Evolutionary conservation across 2,113 vertebrate species (phyloP), one percentile per base, ranked within the genome.

Genomic region (Fulica atra): DNA sequence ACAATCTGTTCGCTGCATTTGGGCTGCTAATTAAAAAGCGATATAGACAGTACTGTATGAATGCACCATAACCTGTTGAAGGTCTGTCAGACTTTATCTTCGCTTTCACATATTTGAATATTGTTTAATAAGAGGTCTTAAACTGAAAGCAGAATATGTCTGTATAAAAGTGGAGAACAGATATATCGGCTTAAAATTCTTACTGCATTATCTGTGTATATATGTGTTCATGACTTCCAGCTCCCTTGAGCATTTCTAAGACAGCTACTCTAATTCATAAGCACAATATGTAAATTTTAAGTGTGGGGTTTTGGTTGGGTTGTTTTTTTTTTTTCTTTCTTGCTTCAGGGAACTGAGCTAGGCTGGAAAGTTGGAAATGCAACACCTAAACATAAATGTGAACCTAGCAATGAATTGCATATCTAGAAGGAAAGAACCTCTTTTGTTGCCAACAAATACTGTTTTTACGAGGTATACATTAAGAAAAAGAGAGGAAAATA

Each of bases 11-110:
- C 96, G 36, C 83, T 97, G 95, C 94, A 93, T 97, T 98, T 97
- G 96, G 94, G 81, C 97, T 97, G 95, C 89, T 98, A 98, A 98
- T 97, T 98, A 98, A 97, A 97, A 98, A 97, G 94, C 84, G 93
- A 96, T 95, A 88, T 83, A 93, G 79, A 71, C 97, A 97, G 92
- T 88, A 81, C 87, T 93, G 86, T 81, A 97, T 94, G 95, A 98
- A 96, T 90, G 95, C 94, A 97, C 90, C 71, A 89, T 96, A 97
- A 98, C 97, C 97, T 98, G 97, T 96, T 97, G 97, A 97, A 98
- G 96, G 95, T 97, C 95, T 98, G 97, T 97, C 97, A 98, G 95
- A 95, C 95, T 98, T 95, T 96, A 92, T 97, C 96, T 98, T 97
- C 33, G 3, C 87, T 97, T 97, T 97, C 95, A 91, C 86, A 72